Conservation (phyloP, 1,140 invertebrate genomes). For the Drosophila sturtevanti region DNA sequence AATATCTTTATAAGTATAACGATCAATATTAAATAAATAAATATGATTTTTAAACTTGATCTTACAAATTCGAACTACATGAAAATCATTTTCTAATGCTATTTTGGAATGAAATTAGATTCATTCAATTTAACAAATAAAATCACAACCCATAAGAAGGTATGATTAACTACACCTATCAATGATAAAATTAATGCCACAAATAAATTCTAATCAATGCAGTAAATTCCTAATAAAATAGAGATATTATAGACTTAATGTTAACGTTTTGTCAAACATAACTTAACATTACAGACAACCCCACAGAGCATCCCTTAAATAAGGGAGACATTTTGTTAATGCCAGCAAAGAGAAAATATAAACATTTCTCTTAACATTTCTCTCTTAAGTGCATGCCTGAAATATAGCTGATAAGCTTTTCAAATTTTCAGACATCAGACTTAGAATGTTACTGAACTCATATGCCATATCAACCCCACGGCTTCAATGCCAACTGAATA, state of each 20-base stretch:
- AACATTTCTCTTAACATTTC: neutral
- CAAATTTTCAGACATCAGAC: neutral
- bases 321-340: neutral
- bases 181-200: neutral
- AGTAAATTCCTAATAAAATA: neutral
- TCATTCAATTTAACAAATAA: too few species aligned
- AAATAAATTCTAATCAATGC: neutral
- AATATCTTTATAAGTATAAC: too few species aligned
- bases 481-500: too few species aligned
- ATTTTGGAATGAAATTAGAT: too few species aligned
- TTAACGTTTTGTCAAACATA: neutral
- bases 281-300: neutral
- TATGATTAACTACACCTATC: too few species aligned
- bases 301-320: neutral
- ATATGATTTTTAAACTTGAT: too few species aligned
- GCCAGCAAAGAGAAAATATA: neutral
- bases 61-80: too few species aligned
- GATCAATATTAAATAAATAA: too few species aligned
- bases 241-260: neutral
- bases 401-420: neutral
- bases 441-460: slow-evolving; percentile 8
- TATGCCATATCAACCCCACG: neutral
- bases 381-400: neutral
- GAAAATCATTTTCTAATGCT: too few species aligned
- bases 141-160: too few species aligned